Conservation (phyloP, 2,113 vertebrate species). For the Axis porcinus region DNA sequence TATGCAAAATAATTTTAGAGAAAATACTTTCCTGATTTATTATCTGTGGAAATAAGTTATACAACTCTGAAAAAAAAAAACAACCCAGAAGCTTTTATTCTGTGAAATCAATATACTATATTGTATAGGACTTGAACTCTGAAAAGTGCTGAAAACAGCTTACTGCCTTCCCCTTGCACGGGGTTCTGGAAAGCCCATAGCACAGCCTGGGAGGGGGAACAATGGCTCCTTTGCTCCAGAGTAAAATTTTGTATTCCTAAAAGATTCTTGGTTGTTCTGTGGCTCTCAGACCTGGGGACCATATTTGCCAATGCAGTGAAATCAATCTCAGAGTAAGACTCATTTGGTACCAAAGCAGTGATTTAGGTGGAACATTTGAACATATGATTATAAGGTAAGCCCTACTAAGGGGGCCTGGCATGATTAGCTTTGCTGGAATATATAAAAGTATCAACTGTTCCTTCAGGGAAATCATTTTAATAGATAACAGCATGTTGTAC, state of each 20-base stretch:
- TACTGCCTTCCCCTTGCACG: slow-evolving; percentile 56
- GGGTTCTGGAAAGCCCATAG: background rate
- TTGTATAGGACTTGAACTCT: slow-evolving; percentile 71
- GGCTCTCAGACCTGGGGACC: background rate
- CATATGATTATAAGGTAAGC: slow-evolving; percentile 76
- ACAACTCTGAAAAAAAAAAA: slow-evolving; percentile 61
- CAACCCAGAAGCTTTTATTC: slow-evolving; percentile 72
- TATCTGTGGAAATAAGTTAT: slow-evolving; percentile 78
- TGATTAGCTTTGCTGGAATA: slow-evolving; percentile 80
- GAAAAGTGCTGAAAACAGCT: slow-evolving; percentile 77
- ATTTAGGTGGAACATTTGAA: slow-evolving; percentile 69
- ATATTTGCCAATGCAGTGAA: background rate
- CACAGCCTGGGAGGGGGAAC: background rate
- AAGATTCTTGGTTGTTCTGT: background rate
- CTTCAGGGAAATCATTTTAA: slow-evolving; percentile 89
- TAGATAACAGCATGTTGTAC: slow-evolving; percentile 91
- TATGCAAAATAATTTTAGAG: slow-evolving; percentile 74
- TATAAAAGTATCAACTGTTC: slow-evolving; percentile 85
- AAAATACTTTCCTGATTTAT: slow-evolving; percentile 75
- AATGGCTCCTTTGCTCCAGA: slow-evolving; percentile 41
- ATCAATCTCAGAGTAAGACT: slow-evolving; percentile 56
- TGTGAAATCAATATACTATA: slow-evolving; percentile 71
- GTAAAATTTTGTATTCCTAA: background rate
- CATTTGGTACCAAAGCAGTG: slow-evolving; percentile 59
- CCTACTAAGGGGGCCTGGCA: slow-evolving; percentile 73